These are phyloP conservation scores for Cenopis cana DNA, from an alignment of 2,888 invertebrate genomes.

Conservation along the genomic window DNA sequence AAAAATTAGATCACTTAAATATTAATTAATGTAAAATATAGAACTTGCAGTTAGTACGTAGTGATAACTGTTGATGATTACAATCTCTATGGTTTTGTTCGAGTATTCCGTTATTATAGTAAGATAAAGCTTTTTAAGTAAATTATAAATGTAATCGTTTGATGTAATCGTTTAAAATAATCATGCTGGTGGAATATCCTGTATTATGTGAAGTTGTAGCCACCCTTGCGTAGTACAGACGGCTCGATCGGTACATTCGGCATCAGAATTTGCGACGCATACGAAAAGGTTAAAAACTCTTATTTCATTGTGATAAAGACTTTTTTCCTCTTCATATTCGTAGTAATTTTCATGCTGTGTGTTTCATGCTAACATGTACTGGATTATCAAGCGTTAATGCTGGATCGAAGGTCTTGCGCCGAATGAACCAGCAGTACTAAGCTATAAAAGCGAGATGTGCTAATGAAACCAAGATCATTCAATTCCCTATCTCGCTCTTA, in stretches of 20 bases:
- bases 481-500: too few relatives aligned
- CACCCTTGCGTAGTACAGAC: background rate
- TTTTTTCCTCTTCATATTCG: too few relatives aligned
- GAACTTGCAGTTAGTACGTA: slow-evolving; percentile 32
- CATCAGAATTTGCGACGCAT: too few relatives aligned
- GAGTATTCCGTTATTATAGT: slow-evolving; percentile 27
- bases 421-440: too few relatives aligned
- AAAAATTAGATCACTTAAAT: slow-evolving; percentile 37
- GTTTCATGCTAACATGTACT: background rate
- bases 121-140: slow-evolving; percentile 36
- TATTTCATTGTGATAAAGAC: background rate
- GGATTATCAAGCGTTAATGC: background rate
- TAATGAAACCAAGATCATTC: too few relatives aligned
- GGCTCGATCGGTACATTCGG: too few relatives aligned
- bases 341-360: too few relatives aligned
- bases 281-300: too few relatives aligned
- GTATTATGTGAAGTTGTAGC: background rate
- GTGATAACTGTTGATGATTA: slow-evolving; percentile 39
- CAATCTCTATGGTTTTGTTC: slow-evolving; percentile 31
- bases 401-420: too few relatives aligned
- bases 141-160: slow-evolving; percentile 42
- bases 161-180: slow-evolving; percentile 26
- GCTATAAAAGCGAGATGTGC: too few relatives aligned
- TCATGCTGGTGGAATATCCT: slow-evolving; percentile 34
- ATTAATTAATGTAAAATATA: slow-evolving; percentile 40